Percentiles rank a stretch among this genome's conserved stretches.
Conservation (phyloP, 2,797 vertebrate species). For the Anas bahamensis region DNA sequence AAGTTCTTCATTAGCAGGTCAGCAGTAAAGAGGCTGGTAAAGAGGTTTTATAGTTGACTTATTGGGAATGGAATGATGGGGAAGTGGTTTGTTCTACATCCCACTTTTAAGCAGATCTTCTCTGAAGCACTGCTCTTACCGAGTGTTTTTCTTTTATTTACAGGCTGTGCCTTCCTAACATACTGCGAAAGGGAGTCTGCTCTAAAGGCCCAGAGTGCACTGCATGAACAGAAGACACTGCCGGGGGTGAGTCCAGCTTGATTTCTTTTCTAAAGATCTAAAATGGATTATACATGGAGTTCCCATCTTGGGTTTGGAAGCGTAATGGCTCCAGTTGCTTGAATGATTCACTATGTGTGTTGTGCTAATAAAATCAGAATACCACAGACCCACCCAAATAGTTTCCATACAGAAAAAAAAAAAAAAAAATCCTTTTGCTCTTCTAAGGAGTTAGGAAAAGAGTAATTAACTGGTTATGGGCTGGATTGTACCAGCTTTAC, state of each 20-base stretch:
- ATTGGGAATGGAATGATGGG: background rate
- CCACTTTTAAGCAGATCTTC: background rate
- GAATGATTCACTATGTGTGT: background rate
- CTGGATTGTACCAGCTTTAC: background rate
- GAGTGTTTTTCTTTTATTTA: constrained; percentile 41
- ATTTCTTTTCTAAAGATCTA: background rate
- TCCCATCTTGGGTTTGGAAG: background rate
- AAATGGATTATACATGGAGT: background rate
- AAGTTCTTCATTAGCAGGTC: background rate
- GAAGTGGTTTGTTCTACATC: background rate
- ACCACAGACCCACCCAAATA: background rate
- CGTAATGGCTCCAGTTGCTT: background rate
- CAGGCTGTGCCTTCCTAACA: constrained; percentile 87
- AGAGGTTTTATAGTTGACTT: background rate
- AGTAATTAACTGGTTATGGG: background rate
- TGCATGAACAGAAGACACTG: constrained; percentile 87
- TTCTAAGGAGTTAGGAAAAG: background rate
- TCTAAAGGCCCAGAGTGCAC: constrained; percentile 86
- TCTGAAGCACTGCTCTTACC: background rate
- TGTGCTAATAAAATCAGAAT: background rate
- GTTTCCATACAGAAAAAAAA: background rate
- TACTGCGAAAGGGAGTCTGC: constrained; percentile 88
- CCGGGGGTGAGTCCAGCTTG: constrained; percentile 81
- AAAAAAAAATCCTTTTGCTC: background rate
- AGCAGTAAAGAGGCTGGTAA: too few species aligned